Evolutionary conservation across 2,113 vertebrate species (phyloP).

Genomic region (Larimichthys polyactis): DNA sequence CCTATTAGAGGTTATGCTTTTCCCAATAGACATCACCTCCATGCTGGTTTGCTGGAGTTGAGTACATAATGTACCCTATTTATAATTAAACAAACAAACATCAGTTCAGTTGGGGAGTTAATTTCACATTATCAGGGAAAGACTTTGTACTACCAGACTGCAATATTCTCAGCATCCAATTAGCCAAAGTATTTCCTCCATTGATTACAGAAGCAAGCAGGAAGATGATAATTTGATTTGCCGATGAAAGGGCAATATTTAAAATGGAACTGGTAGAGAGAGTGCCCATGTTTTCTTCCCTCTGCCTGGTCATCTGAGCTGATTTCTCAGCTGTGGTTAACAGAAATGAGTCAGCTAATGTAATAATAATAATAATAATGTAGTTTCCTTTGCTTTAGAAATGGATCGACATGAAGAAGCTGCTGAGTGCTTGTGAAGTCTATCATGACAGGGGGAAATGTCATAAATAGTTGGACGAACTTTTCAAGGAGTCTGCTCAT

Average conservation of each 20-base stretch:
- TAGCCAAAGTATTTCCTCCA: constrained; percentile 42
- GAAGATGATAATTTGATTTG: constrained; percentile 52
- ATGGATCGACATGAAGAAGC: constrained; percentile 40
- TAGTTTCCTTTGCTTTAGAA: constrained; percentile 60
- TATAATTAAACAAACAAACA: constrained; percentile 25
- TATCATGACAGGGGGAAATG: constrained; percentile 27
- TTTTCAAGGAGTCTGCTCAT: constrained; percentile 17
- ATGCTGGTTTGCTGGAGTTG: neutral
- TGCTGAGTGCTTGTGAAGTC: constrained; percentile 53
- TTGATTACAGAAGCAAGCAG: constrained; percentile 38
- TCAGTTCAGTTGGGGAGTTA: constrained; percentile 16
- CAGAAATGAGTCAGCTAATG: constrained; percentile 73
- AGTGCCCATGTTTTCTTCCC: constrained; percentile 18
- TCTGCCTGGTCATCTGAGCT: constrained; percentile 56
- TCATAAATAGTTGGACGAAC: constrained; percentile 11
- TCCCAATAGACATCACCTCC: neutral
- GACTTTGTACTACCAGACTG: neutral
- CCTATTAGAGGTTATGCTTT: neutral
- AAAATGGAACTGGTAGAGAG: constrained; percentile 39
- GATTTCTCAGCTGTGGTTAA: constrained; percentile 50
- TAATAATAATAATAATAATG: constrained; percentile 1
- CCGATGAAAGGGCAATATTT: constrained; percentile 36
- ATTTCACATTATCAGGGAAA: constrained; percentile 3
- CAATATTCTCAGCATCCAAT: constrained; percentile 29
- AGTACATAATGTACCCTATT: constrained; percentile 22